A percentile compares a stretch with the other conserved stretches of the same genome.
phyloP scores from a whole-genome alignment of 2,888 invertebrate genomes.

The Rhamnusium bicolor region DNA sequence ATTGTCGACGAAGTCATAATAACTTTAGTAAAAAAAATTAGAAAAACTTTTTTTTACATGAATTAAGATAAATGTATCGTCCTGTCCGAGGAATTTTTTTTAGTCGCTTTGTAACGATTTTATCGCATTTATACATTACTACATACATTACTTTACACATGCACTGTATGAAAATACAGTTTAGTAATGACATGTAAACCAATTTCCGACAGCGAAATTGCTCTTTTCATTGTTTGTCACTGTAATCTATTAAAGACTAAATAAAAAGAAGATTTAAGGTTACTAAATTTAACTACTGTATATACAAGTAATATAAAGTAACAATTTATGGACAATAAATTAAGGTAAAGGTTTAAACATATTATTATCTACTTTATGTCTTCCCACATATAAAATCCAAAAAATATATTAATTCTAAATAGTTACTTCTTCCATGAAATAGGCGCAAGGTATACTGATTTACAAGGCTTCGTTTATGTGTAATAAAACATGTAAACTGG shows the following conservation, averaged over 20 bases:
- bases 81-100: no score
- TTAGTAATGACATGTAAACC: no score
- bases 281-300: conserved; percentile 43
- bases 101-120: no score
- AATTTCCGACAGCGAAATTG: not conserved
- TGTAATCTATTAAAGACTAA: not conserved
- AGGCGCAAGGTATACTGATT: conserved; percentile 22
- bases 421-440: conserved; percentile 25
- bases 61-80: no score
- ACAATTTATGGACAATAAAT: conserved; percentile 28
- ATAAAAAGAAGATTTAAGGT: not conserved
- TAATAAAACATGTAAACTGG: conserved; percentile 45
- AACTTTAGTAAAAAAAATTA: no score
- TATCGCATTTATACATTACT: no score
- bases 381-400: conserved; percentile 23
- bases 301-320: conserved; percentile 29
- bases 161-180: no score
- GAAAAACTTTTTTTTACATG: no score
- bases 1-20: no score
- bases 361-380: conserved; percentile 18
- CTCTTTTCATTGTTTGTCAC: not conserved
- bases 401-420: conserved; percentile 21
- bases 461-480: conserved; percentile 25
- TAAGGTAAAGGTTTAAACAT: not conserved
- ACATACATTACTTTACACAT: no score